Percentiles rank a stretch among this genome's conserved stretches.
These are phyloP conservation scores for Venustaconcha ellipsiformis DNA, from an alignment of 1,140 invertebrate genomes.

Conservation along the genomic window DNA sequence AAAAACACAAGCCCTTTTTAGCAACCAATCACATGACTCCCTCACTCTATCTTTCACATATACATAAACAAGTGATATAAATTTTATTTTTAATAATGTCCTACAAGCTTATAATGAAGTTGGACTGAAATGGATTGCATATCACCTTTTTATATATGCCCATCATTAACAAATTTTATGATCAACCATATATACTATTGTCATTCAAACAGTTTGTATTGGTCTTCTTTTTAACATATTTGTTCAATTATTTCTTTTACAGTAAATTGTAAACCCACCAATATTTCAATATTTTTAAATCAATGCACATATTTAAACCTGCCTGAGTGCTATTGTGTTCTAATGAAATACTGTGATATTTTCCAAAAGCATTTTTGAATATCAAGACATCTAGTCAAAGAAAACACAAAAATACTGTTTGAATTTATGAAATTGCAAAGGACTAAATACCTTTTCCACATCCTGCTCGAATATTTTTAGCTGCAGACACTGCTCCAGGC, in stretches of 20 bases:
- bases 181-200: no score
- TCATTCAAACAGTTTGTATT: no score
- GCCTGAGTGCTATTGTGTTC: background rate
- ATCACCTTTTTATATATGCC: no score
- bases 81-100: no score
- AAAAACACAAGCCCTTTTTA: no score
- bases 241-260: background rate
- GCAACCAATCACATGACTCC: no score
- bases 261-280: background rate
- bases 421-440: background rate
- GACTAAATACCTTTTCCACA: constrained; percentile 84
- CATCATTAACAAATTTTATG: no score
- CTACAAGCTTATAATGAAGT: no score
- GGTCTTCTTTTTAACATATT: no score
- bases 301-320: background rate
- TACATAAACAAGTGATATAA: no score
- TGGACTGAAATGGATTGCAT: no score
- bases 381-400: background rate
- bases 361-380: background rate
- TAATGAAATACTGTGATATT: background rate
- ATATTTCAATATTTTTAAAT: background rate
- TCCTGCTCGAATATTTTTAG: constrained; percentile 96
- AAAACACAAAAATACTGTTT: background rate
- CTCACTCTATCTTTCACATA: no score
- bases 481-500: constrained; percentile 94